Evolutionary conservation across 2,797 vertebrate species (phyloP), one percentile per base, ranked within the genome.

Genomic region (Periophthalmus magnuspinnatus): DNA sequence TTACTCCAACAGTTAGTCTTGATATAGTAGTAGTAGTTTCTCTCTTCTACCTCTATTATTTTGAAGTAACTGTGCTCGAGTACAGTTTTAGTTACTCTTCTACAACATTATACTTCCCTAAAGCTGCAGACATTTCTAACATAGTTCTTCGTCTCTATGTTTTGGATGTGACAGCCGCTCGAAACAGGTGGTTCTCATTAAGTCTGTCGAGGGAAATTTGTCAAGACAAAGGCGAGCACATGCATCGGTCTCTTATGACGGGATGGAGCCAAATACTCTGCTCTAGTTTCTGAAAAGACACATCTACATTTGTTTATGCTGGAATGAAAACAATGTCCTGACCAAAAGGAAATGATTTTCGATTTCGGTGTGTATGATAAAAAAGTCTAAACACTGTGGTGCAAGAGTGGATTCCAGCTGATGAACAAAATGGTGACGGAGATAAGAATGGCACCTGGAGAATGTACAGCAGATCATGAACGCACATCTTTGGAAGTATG

Each of bases 391-490:
- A 71, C 17, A 62, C 59, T 79, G 76, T 65, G 28, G 58, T 64
- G 24, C 57, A 68, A 64, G 58, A 60, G 70, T 73, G 73, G 85
- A 90, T 90, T 88, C 80, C 74, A 59, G 72, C 67, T 6, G 63
- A 88, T 75, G 81, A 75, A 69, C 69, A 80, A 80, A 88, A 88
- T 84, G 32, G 69, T 41, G 41, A 79, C 81, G 68, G 74, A 86
- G 88, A 90, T 90, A 88, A 80, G 83, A 88, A 81, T 59, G 86
- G 85, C 82, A 86, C 84, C 84, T 79, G 71, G 79, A 82, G 83
- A 86, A 89, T 89, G 86, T 63, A 50, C 50, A 68, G 19, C 14
- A 28, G 21, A 47, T 72, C 74, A 74, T 3, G n/a, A 55, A n/a
- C 55, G 52, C 32, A 17, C 61, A 48, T 38, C 65, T 52, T 67